Base-by-base conservation (phyloP, 2,113 vertebrate genomes). In the Eulemur macaco region DNA sequence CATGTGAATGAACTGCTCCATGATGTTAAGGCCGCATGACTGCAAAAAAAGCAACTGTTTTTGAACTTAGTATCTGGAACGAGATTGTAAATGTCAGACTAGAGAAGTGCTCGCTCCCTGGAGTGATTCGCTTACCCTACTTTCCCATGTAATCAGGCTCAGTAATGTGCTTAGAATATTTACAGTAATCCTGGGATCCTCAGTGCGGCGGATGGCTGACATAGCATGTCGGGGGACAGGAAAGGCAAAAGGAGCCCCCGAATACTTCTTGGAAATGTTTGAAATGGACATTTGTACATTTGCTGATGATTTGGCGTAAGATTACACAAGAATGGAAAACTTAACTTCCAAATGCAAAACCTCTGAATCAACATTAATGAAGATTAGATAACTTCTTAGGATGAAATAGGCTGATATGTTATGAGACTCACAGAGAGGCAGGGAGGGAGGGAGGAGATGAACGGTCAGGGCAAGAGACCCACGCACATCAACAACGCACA, bases 121-220 rank as follows among this genome's bases (percentile, higher is more conserved):
- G 7, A 25, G 34, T 11, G 8, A 1, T 64, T 50, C 37, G 88
- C 71, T 92, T n/a, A 68, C 45, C 91, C 74, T 64, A 9, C 39
- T 42, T 91, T 52, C 78, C 68, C 2, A 4, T 0, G 18, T 76
- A 50, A 74, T 63, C 81, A 54, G 52, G n/a, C 82, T 91, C 15
- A 0, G 78, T 89, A 78, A 96, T 27, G 47, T 60, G 86, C 86
- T 96, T 95, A 88, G 91, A 92, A 91, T 58, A 69, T 50, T 74
- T 34, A 39, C 76, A 42, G 42, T 93, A 89, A 94, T 91, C 68
- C 86, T 6, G 6, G 29, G 45, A 27, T 86, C 50, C 31, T 52
- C 29, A 1, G 64, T 1, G 42, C 80, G 39, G 60, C 3, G 0
- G 10, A 3, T 1, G 10, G 47, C 73, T 82, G 29, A 66, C 42